Percentiles rank a stretch among this genome's conserved stretches.
Evolutionary conservation across 2,888 invertebrate species (phyloP).

Genomic region (Pinctada fucata): DNA sequence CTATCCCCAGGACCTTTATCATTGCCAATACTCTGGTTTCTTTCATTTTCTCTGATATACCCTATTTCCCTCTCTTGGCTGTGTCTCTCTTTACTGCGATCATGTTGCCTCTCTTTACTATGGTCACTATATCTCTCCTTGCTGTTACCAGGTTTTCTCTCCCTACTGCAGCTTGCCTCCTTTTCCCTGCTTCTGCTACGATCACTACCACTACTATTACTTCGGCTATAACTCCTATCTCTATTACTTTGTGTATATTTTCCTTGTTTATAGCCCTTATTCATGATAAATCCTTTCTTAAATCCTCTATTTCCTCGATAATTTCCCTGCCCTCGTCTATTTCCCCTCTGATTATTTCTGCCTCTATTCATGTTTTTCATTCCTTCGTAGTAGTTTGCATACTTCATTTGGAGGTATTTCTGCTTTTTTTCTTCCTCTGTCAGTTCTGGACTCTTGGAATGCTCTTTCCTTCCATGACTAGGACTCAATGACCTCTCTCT

Average conservation of each 20-base stretch:
- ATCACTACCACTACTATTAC: background rate
- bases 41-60: slow-evolving; percentile 2
- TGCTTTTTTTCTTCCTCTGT: slow-evolving; percentile 1
- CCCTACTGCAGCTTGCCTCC: too few species aligned
- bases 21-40: slow-evolving; percentile 2
- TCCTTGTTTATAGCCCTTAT: background rate
- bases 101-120: background rate
- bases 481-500: background rate
- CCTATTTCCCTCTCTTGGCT: background rate
- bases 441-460: background rate
- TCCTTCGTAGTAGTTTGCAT: background rate
- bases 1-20: background rate
- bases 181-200: background rate
- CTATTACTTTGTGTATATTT: background rate
- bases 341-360: background rate
- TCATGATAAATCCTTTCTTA: background rate
- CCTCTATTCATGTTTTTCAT: background rate
- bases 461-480: background rate
- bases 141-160: background rate
- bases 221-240: slow-evolving; percentile 6
- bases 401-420: background rate
- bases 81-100: background rate
- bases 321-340: background rate
- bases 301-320: background rate
- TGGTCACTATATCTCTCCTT: background rate